Evolutionary conservation across 1,140 invertebrate species (phyloP), one percentile per base, ranked within the genome.

Genomic region (Cotesia glomerata): DNA sequence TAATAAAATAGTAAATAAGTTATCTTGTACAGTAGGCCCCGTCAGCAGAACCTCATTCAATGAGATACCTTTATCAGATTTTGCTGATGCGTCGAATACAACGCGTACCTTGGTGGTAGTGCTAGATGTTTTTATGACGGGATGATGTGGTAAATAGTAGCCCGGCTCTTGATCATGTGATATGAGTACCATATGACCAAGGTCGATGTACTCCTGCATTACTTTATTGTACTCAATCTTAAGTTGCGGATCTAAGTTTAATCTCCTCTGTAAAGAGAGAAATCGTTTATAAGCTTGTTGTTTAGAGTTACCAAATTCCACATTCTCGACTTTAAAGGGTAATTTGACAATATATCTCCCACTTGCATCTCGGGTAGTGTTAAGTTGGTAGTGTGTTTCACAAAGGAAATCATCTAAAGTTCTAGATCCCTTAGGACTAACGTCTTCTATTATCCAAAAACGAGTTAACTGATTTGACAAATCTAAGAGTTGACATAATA

Each of bases 121-220:
- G 34, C 74, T 18, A 18, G 18, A 18, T 18, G 26, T 14, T 69
- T 78, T 78, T 13, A 78, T 14, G 0, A 85, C 79, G 7, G 68
- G 18, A 49, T 81, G 81, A 71, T 86, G 83, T 8, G 82, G 79
- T 4, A 84, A 32, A 69, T 80, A 84, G 73, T 79, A 75, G 9
- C 65, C 51, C 32, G 16, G 56, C 16, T 56, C 59, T 26, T 14
- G 11, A 36, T 71, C 68, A 16, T 71, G 54, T 14, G 51, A 0
- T 4, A 73, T 54, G 0, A 54, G 36, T 39, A 36, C 4, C 77
- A 80, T 79, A 63, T 82, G 78, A 39, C 78, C 76, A 4, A 74
- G 52, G 54, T 73, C 64, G 5, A 80, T 69, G 66, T 81, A 83
- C 45, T 82, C 81, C 5, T 75, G 36, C 72, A 83, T 79, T 26